Evolutionary conservation across 2,113 vertebrate genomes (phyloP), one percentile per base, ranked within the genome.

Genomic region (Heterotis niloticus): DNA sequence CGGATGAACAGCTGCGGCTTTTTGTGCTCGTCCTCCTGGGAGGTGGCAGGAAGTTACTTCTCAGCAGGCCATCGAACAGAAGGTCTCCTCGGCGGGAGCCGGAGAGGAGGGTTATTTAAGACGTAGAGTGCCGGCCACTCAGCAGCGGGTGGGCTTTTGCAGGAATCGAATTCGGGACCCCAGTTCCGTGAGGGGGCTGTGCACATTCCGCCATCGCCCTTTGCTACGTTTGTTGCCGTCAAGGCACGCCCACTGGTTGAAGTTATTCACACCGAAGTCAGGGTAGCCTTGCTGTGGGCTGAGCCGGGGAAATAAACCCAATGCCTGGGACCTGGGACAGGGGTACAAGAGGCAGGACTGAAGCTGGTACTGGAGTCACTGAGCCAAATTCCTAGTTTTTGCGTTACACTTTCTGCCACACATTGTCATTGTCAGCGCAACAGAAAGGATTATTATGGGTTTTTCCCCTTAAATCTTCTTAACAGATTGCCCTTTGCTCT

Each of bases 151-250:
- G 85, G 78, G 70, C 11, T 5, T 78, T 84, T 85, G 86, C 89
- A 34, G 80, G 67, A 80, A 88, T 88, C 89, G 20, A 91, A 92
- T 90, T 92, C 89, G 89, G 81, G 80, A 83, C 73, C 78, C 67
- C 88, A n/a, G n/a, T 75, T 75, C 80, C 85, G 88, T 85, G n/a
- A 88, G 86, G 66, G 78, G 51, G 81, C 82, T 2, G 1, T 10
- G 74, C 81, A 86, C 81, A 79, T 67, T 73, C 64, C 29, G 54
- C 82, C 84, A 84, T 86, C 81, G 44, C 70, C 65, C 86, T 90
- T 79, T 2, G 10, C 83, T 75, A 72, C 56, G 84, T 84, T 86
- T 78, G n/a, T 80, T 79, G 82, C 76, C 75, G 81, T 86, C 84
- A 80, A 16, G 44, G 82, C 3, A 9, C 23, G 66, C 17, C 82